Evolutionary conservation across 1,140 invertebrate genomes (phyloP).

Genomic region (Drosophila yakuba): DNA sequence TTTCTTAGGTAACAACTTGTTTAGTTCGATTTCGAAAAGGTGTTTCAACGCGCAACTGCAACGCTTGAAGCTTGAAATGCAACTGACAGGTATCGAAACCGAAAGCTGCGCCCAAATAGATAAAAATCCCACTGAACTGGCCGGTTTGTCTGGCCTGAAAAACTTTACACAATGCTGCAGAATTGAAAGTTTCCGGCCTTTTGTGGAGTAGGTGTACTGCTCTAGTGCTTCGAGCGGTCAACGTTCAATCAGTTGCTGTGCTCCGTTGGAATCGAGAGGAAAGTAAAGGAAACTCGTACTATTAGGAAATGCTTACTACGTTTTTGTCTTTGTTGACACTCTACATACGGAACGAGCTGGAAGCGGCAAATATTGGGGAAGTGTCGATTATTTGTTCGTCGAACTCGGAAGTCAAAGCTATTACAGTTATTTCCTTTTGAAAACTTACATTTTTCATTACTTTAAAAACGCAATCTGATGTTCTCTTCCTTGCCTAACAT

Average conservation of each 20-base stretch:
- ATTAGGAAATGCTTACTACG: conserved; percentile 9
- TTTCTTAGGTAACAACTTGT: background rate
- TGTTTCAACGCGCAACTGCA: conserved; percentile 30
- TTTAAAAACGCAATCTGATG: no score
- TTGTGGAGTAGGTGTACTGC: conserved; percentile 35
- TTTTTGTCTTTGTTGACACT: conserved; percentile 5
- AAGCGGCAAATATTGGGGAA: conserved; percentile 22
- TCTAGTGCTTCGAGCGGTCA: conserved; percentile 46
- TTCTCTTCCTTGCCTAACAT: no score
- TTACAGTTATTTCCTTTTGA: background rate
- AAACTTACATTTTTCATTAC: background rate
- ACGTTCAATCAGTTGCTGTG: conserved; percentile 47
- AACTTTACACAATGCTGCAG: conserved; percentile 55
- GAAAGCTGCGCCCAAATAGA: conserved; percentile 40
- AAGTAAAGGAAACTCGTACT: conserved; percentile 1
- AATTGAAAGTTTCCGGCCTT: conserved; percentile 79
- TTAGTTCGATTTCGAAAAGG: conserved; percentile 1
- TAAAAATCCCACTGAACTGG: conserved; percentile 25
- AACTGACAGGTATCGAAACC: conserved; percentile 49
- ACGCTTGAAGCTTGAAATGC: conserved; percentile 54
- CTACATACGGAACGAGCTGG: conserved; percentile 23
- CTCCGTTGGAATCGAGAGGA: conserved; percentile 12
- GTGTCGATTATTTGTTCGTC: conserved; percentile 3
- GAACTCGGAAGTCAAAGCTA: conserved; percentile 17
- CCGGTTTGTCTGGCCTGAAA: conserved; percentile 56